Evolutionary conservation across 2,113 vertebrate species (phyloP).

Genomic region (Sorex fumeus): DNA sequence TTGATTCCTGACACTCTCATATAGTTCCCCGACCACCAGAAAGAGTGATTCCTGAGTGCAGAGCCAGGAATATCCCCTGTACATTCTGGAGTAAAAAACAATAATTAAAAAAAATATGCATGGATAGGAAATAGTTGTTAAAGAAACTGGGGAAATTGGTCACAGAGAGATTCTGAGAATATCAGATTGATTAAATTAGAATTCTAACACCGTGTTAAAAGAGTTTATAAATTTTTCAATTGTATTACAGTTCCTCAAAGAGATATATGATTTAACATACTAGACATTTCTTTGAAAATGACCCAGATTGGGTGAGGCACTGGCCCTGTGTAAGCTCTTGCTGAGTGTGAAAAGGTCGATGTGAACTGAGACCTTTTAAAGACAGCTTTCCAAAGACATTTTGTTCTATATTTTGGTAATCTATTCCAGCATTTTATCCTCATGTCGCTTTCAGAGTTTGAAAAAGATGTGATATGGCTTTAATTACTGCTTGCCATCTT

Average conservation of each 20-base stretch:
- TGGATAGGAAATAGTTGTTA: neutral
- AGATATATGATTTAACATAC: neutral
- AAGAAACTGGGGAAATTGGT: neutral
- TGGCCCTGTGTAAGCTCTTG: neutral
- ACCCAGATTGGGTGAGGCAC: neutral
- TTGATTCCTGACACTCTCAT: too few species aligned
- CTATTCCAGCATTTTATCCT: neutral
- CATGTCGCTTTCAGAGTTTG: neutral
- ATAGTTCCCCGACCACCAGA: too few species aligned
- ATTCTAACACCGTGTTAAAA: neutral
- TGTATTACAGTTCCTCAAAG: neutral
- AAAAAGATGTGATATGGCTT: neutral
- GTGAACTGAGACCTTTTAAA: neutral
- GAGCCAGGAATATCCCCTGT: too few species aligned
- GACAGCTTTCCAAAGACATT: neutral
- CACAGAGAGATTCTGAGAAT: neutral
- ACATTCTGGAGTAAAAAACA: too few species aligned
- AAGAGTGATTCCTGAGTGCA: too few species aligned
- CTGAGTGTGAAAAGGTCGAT: neutral
- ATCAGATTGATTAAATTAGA: neutral
- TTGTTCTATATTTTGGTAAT: neutral
- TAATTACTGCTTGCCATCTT: neutral
- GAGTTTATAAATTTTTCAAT: neutral
- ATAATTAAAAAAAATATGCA: too few species aligned
- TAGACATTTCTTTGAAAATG: neutral